phyloP scores from a whole-genome alignment of 2,113 vertebrate genomes.

The Corapipo altera region DNA sequence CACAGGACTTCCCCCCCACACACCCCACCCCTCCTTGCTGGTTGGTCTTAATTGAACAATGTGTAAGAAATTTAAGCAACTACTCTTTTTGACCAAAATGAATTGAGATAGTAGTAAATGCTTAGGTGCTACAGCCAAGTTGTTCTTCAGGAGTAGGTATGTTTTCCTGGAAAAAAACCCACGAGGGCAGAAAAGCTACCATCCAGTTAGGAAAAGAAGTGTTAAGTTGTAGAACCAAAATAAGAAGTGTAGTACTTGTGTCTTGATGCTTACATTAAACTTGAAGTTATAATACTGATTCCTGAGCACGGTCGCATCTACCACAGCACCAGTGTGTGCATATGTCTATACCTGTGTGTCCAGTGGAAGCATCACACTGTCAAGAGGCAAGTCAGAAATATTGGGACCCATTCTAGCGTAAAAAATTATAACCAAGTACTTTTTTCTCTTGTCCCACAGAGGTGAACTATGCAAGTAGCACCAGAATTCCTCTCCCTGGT shows the following conservation, averaged over 20 bases:
- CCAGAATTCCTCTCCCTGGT: conserved; percentile 87
- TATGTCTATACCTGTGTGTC: neutral
- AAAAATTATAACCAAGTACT: neutral
- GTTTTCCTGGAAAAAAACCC: neutral
- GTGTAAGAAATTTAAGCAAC: neutral
- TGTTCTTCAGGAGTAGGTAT: neutral
- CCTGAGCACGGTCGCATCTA: neutral
- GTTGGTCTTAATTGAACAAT: conserved; percentile 27
- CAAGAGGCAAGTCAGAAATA: neutral
- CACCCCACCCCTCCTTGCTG: neutral
- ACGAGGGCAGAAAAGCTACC: neutral
- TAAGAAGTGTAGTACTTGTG: neutral
- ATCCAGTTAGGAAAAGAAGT: neutral
- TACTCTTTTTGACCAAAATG: neutral
- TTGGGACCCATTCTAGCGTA: neutral
- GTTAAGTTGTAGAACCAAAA: neutral
- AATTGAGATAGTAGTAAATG: neutral
- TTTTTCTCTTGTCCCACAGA: conserved; percentile 74
- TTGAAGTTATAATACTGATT: neutral
- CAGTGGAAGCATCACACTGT: neutral
- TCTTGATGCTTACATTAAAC: neutral
- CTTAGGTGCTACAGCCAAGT: neutral
- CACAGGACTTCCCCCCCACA: neutral
- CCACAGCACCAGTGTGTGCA: neutral
- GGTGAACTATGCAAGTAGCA: conserved; percentile 97